Base-by-base conservation (phyloP, 2,888 invertebrate species). In the Serripes groenlandicus region DNA sequence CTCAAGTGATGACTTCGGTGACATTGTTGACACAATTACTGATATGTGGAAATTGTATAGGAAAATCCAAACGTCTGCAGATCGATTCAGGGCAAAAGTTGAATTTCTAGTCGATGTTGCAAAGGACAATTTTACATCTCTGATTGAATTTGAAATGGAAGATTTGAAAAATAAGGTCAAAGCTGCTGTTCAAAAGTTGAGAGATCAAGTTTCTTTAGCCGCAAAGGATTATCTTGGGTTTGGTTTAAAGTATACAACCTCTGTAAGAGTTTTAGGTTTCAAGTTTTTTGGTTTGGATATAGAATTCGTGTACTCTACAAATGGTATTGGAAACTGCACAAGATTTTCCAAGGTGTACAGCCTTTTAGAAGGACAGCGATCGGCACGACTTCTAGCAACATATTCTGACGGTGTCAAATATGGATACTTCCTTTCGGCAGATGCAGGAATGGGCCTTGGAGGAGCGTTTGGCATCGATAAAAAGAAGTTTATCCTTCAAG, bases 221-320 rank as follows among this genome's bases (percentile, higher is more conserved):
- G 26, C 34, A 7, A 4, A 52, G 9, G 60, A 74, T 21, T 62
- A 52, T 23, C 15, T 26, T 26, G 85, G 74, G n/a, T 75, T 80
- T 71, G 86, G 86, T 1, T 71, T 86, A 15, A 75, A 81, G 49
- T 78, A 66, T 35, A 70, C 28, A 4, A 54, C 54, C 9, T 52
- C 37, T 4, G 11, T 77, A 18, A 30, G 34, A 15, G 21, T 77
- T 30, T 49, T 60, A 62, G 81, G 81, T 23, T 34, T 77, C 4
- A 68, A 73, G 23, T 26, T 86, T 18, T 26, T 32, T 60, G 69
- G 74, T 0, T 26, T 86, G 11, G 77, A 85, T 28, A 34, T 83
- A 28, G 86, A 88, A 62, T n/a, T 86, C n/a, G 78, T 86, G 7
- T 70, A 76, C 52, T 77, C 85, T 23, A 35, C 21, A n/a, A 60